These are phyloP conservation scores for Cataglyphis hispanica DNA, from an alignment of 1,140 invertebrate genomes.

Conservation along the genomic window DNA sequence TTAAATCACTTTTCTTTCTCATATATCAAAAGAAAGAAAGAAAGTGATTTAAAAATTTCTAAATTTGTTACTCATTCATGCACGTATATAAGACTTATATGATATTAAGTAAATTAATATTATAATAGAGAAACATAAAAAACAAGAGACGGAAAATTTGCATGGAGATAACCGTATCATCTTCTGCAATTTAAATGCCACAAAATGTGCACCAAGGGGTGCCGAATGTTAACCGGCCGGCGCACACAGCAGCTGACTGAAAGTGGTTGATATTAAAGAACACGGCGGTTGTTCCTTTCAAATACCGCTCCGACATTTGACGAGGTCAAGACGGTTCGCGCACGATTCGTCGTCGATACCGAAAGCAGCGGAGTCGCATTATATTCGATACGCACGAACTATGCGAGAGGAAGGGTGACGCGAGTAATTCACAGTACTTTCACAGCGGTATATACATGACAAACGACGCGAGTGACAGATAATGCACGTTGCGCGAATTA, in stretches of 20 bases:
- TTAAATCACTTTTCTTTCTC: background rate
- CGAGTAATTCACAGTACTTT: constrained; percentile 55
- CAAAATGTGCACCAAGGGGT: background rate
- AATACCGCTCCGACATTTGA: constrained; percentile 78
- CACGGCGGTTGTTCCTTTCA: constrained; percentile 71
- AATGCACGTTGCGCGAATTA: constrained; percentile 41
- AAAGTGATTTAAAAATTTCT: background rate
- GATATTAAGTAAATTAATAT: background rate
- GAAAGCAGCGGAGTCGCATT: background rate
- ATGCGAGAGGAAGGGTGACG: constrained; percentile 38
- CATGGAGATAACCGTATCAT: background rate
- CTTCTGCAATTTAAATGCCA: constrained; percentile 29
- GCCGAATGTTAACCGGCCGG: background rate
- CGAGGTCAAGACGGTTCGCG: constrained; percentile 62
- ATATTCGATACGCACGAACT: constrained; percentile 21
- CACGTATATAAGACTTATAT: background rate
- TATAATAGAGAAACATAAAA: background rate
- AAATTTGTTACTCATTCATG: background rate
- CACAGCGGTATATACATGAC: constrained; percentile 46
- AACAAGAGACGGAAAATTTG: background rate
- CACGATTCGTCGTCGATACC: constrained; percentile 24
- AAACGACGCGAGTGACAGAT: constrained; percentile 54
- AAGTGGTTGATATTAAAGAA: constrained; percentile 61
- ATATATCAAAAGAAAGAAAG: too few species aligned
- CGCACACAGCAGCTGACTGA: background rate